phyloP scores from a whole-genome alignment of 2,797 vertebrate genomes.

The Ambastaia sidthimunki region DNA sequence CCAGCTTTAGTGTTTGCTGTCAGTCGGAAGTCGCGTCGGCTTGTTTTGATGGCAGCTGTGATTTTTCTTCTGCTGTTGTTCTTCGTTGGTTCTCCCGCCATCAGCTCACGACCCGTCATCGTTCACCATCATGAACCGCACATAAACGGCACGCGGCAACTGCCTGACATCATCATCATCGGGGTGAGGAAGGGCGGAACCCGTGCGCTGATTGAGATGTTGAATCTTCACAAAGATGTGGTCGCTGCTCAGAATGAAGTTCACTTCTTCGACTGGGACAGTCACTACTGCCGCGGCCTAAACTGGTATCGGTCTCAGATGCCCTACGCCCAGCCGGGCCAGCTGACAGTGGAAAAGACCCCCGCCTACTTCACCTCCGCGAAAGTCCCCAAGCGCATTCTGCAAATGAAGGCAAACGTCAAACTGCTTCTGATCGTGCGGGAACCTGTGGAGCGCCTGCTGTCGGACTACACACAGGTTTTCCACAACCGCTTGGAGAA shows the following conservation, averaged over 20 bases:
- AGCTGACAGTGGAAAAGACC: conserved; percentile 95
- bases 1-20: conserved; percentile 62
- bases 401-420: conserved; percentile 83
- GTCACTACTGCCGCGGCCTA: conserved; percentile 87
- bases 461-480: conserved; percentile 98
- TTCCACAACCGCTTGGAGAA: conserved; percentile 95
- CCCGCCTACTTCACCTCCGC: conserved; percentile 94
- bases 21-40: conserved; percentile 81
- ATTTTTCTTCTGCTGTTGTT: conserved; percentile 88
- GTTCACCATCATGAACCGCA: conserved; percentile 47
- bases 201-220: conserved; percentile 93
- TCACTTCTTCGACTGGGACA: conserved; percentile 98
- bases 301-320: conserved; percentile 93
- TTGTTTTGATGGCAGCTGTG: conserved; percentile 86
- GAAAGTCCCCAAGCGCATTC: conserved; percentile 88
- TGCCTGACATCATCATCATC: conserved; percentile 92
- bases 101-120: conserved; percentile 78
- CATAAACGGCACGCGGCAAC: conserved; percentile 63
- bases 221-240: conserved; percentile 89
- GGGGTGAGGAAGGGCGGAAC: conserved; percentile 97
- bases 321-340: conserved; percentile 84
- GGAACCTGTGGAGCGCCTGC: conserved; percentile 92
- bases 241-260: conserved; percentile 92
- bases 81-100: conserved; percentile 79
- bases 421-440: conserved; percentile 93